Evolutionary conservation across 1,140 invertebrate genomes (phyloP), one percentile per base, ranked within the genome.

Genomic region (Coelopa frigida): DNA sequence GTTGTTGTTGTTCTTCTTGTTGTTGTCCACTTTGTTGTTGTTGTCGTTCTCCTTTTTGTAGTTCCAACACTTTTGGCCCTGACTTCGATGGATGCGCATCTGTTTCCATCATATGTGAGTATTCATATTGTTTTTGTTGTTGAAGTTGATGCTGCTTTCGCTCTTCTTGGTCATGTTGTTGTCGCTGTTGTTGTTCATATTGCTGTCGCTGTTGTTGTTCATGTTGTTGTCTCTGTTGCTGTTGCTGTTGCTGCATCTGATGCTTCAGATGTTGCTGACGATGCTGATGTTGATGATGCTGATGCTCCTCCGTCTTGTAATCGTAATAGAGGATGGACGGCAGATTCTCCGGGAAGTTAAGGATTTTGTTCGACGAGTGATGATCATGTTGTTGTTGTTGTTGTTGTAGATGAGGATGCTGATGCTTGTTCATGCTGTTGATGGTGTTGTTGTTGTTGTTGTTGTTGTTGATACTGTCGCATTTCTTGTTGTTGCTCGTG

Each of bases 221-320:
- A 24, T 52, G 48, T 32, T 59, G 53, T 4, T 52, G 53, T 23
- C 58, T 49, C 15, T 46, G 49, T 21, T 50, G 52, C 26, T 48
- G 32, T 26, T 53, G 50, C 37, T 51, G 42, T 22, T 62, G 57
- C 44, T 59, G 58, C 42, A 60, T 55, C 41, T 65, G 61, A 41
- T 65, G 62, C 44, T 62, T 51, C 54, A 65, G 60, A 44, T 66
- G 62, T 47, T 65, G 62, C 52, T 66, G 59, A 53, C 55, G 63
- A 52, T 66, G 63, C 31, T 66, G 59, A 44, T 66, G 62, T 46
- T 66, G 63, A 47, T 66, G 63, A 48, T 66, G 62, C 33, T 66
- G 56, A 46, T 66, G 63, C 53, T 66, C 63, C 46, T 66, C 63
- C 37, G 63, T 66, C 48, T 66, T 62, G 50, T 66, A 66, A 48